Conservation (phyloP, 2,113 vertebrate genomes). For the Origma solitaria region DNA sequence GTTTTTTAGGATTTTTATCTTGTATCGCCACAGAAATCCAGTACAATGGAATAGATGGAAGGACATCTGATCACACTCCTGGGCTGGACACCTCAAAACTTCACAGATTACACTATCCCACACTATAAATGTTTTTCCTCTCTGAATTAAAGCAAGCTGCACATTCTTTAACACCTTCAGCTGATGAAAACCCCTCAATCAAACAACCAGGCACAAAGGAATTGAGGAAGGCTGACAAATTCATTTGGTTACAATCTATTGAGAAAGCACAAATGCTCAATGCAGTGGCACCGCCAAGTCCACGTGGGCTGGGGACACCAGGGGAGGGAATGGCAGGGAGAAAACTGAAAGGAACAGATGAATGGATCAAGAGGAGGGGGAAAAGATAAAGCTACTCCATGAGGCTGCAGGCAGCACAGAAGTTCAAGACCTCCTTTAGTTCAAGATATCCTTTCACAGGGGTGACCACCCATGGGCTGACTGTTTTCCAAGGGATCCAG, state of each 20-base stretch:
- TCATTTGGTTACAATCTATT: not conserved
- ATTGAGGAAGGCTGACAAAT: not conserved
- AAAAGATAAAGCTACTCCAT: not conserved
- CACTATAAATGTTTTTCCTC: not conserved
- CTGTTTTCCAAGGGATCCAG: not conserved
- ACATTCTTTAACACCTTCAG: not conserved
- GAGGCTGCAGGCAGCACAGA: not conserved
- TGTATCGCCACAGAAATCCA: not conserved
- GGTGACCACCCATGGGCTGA: not conserved
- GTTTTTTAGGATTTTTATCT: not conserved
- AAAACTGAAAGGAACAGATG: not conserved
- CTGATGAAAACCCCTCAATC: not conserved
- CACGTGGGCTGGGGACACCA: not conserved
- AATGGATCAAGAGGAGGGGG: not conserved
- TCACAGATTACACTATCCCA: not conserved
- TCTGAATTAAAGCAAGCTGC: not conserved
- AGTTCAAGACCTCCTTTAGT: not conserved
- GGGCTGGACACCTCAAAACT: not conserved
- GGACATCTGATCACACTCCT: not conserved
- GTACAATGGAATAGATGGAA: not conserved
- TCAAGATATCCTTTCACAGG: not conserved
- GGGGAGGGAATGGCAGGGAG: not conserved
- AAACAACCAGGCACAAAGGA: not conserved
- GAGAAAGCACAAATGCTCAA: not conserved
- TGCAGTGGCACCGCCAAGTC: not conserved